Conservation (phyloP, 2,113 vertebrate species). For the Bufo bufo region DNA sequence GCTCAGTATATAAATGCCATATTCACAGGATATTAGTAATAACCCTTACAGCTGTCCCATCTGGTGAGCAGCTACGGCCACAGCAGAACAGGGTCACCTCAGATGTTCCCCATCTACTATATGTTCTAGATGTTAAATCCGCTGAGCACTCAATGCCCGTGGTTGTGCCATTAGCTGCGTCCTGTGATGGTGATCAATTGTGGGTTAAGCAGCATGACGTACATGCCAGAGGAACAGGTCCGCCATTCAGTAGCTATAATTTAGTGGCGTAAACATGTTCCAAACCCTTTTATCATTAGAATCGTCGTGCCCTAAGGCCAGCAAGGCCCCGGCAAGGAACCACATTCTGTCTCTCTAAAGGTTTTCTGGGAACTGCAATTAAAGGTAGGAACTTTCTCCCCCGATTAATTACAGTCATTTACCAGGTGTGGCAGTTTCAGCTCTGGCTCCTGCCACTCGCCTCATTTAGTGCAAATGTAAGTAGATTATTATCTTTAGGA, state of each 20-base stretch:
- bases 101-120: not conserved
- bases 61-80: not conserved
- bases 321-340: constrained; percentile 9
- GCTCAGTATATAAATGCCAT: not conserved
- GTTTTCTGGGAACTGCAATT: constrained; percentile 41
- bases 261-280: constrained; percentile 23
- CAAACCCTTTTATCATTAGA: constrained; percentile 13
- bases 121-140: not conserved
- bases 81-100: not conserved
- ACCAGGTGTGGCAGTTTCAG: constrained; percentile 53
- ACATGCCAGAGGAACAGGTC: not conserved
- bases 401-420: constrained; percentile 52
- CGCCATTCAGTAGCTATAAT: constrained; percentile 7
- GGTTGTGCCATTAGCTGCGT: not conserved
- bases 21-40: not conserved
- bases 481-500: not conserved
- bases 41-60: not conserved
- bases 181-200: constrained; percentile 7
- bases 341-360: constrained; percentile 6
- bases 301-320: constrained; percentile 24
- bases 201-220: not conserved
- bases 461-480: constrained; percentile 33
- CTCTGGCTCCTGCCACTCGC: not conserved
- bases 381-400: constrained; percentile 31
- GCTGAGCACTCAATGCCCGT: not conserved